Base-by-base conservation (phyloP, 1,140 invertebrate genomes). In the Muscidifurax raptorellus region DNA sequence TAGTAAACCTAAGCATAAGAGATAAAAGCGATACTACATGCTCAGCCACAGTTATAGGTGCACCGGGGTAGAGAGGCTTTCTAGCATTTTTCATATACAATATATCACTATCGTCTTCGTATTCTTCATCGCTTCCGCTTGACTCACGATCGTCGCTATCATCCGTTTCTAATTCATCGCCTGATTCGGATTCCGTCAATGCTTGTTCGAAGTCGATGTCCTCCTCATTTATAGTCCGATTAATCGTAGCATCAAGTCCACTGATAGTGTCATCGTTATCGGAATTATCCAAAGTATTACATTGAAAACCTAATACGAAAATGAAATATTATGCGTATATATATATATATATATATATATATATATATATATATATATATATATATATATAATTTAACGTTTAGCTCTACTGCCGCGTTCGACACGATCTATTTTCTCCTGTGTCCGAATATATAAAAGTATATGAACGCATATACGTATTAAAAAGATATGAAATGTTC, bases 61-160 rank as follows among this genome's bases (percentile, higher is more conserved):
- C n/a, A n/a, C n/a, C n/a, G n/a, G n/a, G n/a, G n/a, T n/a, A n/a
- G n/a, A n/a, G n/a, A n/a, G n/a, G n/a, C n/a, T n/a, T n/a, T n/a
- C 84, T 27, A 27, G 40, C 40, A 22, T 76, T 76, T 76, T n/a
- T 28, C 0, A 76, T 44, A n/a, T 13, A 44, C 40, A 40, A 75
- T 25, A 32, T 32, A 32, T 32, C 32, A 32, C 5, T 32, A 2
- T 32, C 32, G 32, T 18, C n/a, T 6, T 75, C 72, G 13, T 75
- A 32, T 59, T 59, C 52, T 13, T 15, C 22, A 18, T 15, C 69
- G 30, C 22, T 22, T 13, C 30, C 22, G 9, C 25, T 27, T 67
- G 66, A 67, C 15, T 27, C 25, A n/a, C 25, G 15, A n/a, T 67
- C 25, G 66, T 27, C 25, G n/a, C 2, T 4, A 9, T 67, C 66